A percentile compares a stretch with the other conserved stretches of the same genome.
Evolutionary conservation across 1,140 invertebrate genomes (phyloP).

Genomic region (Drosophila teissieri): DNA sequence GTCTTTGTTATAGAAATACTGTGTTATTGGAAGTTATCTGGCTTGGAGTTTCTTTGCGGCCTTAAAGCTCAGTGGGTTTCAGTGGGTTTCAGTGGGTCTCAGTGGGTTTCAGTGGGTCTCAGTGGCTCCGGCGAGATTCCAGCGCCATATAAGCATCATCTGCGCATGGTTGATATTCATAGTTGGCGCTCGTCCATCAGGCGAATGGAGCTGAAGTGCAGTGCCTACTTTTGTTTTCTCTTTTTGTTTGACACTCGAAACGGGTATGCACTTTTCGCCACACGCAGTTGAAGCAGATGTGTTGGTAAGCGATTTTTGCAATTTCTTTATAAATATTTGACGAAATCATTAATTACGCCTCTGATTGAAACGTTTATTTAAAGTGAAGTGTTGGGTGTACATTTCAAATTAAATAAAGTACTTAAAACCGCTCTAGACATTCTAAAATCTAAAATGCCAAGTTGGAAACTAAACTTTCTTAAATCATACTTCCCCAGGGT

Average conservation of each 20-base stretch:
- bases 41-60: slow-evolving; percentile 32
- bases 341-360: not conserved
- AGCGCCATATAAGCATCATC: slow-evolving; percentile 24
- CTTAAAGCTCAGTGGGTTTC: slow-evolving; percentile 53
- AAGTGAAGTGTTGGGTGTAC: not conserved
- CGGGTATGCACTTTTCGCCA: not conserved
- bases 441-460: too few species aligned
- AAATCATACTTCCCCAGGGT: not conserved
- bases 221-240: slow-evolving; percentile 34
- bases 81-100: slow-evolving; percentile 36
- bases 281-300: not conserved
- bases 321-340: slow-evolving; percentile 5
- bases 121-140: slow-evolving; percentile 24
- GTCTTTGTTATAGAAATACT: too few species aligned
- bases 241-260: not conserved
- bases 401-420: too few species aligned
- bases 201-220: slow-evolving; percentile 10
- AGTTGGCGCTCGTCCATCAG: slow-evolving; percentile 48
- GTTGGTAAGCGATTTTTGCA: not conserved
- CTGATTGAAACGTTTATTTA: not conserved
- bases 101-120: slow-evolving; percentile 53
- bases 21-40: not conserved
- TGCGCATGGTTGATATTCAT: slow-evolving; percentile 42
- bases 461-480: not conserved
- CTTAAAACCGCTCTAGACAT: too few species aligned